phyloP scores from a whole-genome alignment of 2,888 invertebrate species.

The Tachina fera region DNA sequence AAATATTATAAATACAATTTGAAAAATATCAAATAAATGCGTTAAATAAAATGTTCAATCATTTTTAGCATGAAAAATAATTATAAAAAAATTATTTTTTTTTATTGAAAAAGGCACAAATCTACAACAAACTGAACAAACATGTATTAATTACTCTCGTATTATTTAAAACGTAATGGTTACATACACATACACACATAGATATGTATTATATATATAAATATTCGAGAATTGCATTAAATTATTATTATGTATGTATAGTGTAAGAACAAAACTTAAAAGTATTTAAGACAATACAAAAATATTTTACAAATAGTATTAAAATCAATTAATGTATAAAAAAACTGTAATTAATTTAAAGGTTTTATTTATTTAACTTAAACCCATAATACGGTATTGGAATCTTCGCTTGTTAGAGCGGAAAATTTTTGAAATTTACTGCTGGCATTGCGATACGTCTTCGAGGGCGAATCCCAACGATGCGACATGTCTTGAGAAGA shows the following conservation, averaged over 20 bases:
- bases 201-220: background rate
- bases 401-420: slow-evolving; percentile 80
- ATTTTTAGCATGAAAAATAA: slow-evolving; percentile 6
- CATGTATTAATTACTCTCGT: slow-evolving; percentile 30
- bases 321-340: slow-evolving; percentile 17
- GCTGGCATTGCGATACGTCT: slow-evolving; percentile 78
- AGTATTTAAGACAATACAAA: slow-evolving; percentile 31
- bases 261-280: slow-evolving; percentile 34
- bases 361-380: slow-evolving; percentile 63
- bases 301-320: slow-evolving; percentile 52
- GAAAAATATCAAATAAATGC: slow-evolving; percentile 66
- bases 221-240: background rate
- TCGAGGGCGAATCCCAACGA: slow-evolving; percentile 77
- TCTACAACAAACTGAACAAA: slow-evolving; percentile 42
- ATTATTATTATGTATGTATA: background rate
- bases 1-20: slow-evolving; percentile 38
- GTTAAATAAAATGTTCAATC: slow-evolving; percentile 54
- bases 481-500: slow-evolving; percentile 72
- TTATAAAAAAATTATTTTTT: slow-evolving; percentile 13
- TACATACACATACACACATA: background rate
- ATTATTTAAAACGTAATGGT: background rate
- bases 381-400: slow-evolving; percentile 81
- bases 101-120: slow-evolving; percentile 62
- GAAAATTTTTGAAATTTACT: slow-evolving; percentile 80
- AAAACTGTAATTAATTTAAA: background rate